A percentile compares a stretch with the other conserved stretches of the same genome.
These are phyloP conservation scores for Thumatha senex DNA, from an alignment of 2,888 invertebrate genomes.

Conservation along the genomic window DNA sequence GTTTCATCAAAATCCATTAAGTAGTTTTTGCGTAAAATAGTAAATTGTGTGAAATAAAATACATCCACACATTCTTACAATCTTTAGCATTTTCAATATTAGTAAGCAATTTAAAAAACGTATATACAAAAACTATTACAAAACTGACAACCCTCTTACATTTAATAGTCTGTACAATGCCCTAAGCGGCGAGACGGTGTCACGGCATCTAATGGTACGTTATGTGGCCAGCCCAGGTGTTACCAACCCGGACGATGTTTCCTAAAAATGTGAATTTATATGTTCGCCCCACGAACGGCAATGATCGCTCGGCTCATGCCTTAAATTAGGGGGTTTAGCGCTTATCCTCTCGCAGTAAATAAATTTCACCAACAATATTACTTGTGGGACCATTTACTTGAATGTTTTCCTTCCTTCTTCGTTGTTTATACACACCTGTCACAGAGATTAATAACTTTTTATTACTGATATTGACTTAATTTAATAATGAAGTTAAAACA, in stretches of 20 bases:
- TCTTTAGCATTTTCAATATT: no score
- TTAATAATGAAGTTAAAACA: no score
- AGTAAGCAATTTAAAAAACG: neutral
- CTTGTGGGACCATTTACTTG: slow-evolving; percentile 55
- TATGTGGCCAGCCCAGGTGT: slow-evolving; percentile 69
- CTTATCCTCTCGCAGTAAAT: slow-evolving; percentile 76
- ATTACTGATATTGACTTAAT: slow-evolving; percentile 12
- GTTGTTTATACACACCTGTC: slow-evolving; percentile 57
- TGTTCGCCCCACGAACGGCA: slow-evolving; percentile 67
- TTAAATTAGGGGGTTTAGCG: slow-evolving; percentile 80
- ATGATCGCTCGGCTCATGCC: slow-evolving; percentile 77
- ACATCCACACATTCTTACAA: no score
- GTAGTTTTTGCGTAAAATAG: no score
- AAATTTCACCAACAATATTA: slow-evolving; percentile 70
- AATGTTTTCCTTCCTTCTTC: slow-evolving; percentile 47
- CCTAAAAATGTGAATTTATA: slow-evolving; percentile 81
- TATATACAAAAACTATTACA: neutral
- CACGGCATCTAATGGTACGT: slow-evolving; percentile 60
- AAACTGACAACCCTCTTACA: slow-evolving; percentile 13
- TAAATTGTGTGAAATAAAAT: no score
- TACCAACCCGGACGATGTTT: slow-evolving; percentile 55
- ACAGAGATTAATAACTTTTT: slow-evolving; percentile 49
- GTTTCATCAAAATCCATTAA: no score
- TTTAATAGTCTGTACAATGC: slow-evolving; percentile 27
- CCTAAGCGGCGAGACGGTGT: slow-evolving; percentile 48